Evolutionary conservation across 2,113 vertebrate genomes (phyloP).

Genomic region (Rallus limicola): DNA sequence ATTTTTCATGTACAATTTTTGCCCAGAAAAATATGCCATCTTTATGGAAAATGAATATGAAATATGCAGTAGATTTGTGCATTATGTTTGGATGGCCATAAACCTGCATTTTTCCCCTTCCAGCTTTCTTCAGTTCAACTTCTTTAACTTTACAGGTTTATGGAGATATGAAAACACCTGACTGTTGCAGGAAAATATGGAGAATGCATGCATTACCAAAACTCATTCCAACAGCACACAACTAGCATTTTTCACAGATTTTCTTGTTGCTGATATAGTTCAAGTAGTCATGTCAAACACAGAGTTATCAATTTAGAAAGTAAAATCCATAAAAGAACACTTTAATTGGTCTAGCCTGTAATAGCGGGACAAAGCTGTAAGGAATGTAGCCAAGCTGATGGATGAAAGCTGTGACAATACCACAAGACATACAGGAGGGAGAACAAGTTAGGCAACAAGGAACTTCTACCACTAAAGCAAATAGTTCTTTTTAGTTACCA

Average conservation of each 20-base stretch:
- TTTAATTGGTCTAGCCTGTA: not conserved
- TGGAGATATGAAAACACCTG: not conserved
- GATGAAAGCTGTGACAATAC: not conserved
- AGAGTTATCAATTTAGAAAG: not conserved
- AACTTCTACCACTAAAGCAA: slow-evolving; percentile 11
- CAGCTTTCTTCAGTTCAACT: not conserved
- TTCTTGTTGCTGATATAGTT: not conserved
- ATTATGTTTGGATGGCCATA: not conserved
- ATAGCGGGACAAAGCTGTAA: not conserved
- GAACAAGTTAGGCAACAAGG: not conserved
- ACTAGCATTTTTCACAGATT: not conserved
- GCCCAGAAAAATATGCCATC: not conserved
- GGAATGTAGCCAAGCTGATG: not conserved
- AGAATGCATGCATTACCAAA: not conserved
- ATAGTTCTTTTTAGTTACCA: not conserved
- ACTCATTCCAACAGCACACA: not conserved
- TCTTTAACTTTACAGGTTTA: not conserved
- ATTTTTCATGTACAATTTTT: not conserved
- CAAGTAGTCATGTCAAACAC: not conserved
- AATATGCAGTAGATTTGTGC: not conserved
- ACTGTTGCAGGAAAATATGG: not conserved
- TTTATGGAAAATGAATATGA: not conserved
- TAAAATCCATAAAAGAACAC: not conserved
- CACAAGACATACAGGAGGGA: not conserved
- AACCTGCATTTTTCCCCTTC: not conserved